A percentile compares a stretch with the other conserved stretches of the same genome.
These are phyloP conservation scores for Willisornis vidua DNA, from an alignment of 2,113 vertebrate genomes.

Conservation along the genomic window DNA sequence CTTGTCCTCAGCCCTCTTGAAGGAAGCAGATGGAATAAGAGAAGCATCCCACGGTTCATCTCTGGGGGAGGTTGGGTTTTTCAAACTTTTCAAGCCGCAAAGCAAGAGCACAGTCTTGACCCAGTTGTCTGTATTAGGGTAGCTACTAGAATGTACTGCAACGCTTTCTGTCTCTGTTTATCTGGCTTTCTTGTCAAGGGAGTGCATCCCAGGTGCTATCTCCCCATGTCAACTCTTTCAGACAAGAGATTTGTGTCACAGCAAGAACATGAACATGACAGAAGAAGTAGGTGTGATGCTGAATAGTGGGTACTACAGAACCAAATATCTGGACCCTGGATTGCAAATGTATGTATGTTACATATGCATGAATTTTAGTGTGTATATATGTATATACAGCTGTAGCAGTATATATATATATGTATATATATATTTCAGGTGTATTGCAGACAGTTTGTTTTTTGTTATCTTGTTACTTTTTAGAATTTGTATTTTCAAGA, in stretches of 20 bases:
- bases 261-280: rapidly evolving
- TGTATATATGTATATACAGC: neutral
- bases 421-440: neutral
- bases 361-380: too few relatives aligned
- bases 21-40: neutral
- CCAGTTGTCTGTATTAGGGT: neutral
- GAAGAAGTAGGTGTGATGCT: neutral
- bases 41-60: neutral
- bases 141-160: neutral
- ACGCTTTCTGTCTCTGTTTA: neutral
- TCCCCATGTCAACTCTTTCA: neutral
- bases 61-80: neutral
- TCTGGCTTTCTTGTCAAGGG: neutral
- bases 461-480: neutral
- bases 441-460: neutral
- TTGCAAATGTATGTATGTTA: neutral
- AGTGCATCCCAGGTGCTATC: neutral
- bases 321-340: neutral
- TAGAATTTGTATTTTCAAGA: neutral
- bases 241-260: neutral
- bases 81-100: neutral
- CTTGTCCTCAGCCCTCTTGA: neutral
- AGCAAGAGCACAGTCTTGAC: neutral
- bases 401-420: neutral
- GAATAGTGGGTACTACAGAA: neutral